Percentiles rank a stretch among this genome's conserved stretches.
Evolutionary conservation across 1,140 invertebrate genomes (phyloP).

Genomic region (Tenebrio molitor): DNA sequence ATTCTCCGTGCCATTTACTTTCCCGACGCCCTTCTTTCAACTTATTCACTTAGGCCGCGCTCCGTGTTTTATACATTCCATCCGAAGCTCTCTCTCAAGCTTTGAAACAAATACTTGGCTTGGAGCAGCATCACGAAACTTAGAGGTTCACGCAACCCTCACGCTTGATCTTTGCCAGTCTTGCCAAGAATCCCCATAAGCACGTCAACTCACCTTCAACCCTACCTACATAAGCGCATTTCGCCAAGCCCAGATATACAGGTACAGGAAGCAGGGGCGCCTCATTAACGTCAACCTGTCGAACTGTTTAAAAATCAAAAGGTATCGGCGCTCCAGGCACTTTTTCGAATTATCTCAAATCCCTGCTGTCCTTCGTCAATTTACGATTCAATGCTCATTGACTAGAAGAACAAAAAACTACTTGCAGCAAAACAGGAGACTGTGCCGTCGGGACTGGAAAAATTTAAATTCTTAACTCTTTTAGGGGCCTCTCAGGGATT

Average conservation of each 20-base stretch:
- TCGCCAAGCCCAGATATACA: slow-evolving; percentile 15
- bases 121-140: slow-evolving; percentile 29
- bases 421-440: not conserved
- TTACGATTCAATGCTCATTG: too few relatives aligned
- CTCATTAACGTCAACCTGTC: slow-evolving; percentile 12
- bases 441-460: not conserved
- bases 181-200: slow-evolving; percentile 46
- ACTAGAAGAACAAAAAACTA: not conserved
- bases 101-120: slow-evolving; percentile 44
- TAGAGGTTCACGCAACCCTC: slow-evolving; percentile 36
- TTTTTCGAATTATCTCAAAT: too few relatives aligned
- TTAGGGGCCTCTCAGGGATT: not conserved
- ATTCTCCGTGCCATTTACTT: slow-evolving; percentile 37
- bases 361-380: too few relatives aligned
- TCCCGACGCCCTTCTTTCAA: slow-evolving; percentile 34
- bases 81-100: slow-evolving; percentile 31
- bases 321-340: not conserved
- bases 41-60: slow-evolving; percentile 41
- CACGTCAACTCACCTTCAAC: slow-evolving; percentile 44
- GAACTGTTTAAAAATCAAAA: not conserved
- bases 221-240: slow-evolving; percentile 19
- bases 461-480: slow-evolving; percentile 16
- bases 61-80: slow-evolving; percentile 40
- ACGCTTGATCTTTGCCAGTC: slow-evolving; percentile 44
- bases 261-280: not conserved